Conservation (phyloP, 2,113 vertebrate genomes). For the Cyanocitta stelleri region DNA sequence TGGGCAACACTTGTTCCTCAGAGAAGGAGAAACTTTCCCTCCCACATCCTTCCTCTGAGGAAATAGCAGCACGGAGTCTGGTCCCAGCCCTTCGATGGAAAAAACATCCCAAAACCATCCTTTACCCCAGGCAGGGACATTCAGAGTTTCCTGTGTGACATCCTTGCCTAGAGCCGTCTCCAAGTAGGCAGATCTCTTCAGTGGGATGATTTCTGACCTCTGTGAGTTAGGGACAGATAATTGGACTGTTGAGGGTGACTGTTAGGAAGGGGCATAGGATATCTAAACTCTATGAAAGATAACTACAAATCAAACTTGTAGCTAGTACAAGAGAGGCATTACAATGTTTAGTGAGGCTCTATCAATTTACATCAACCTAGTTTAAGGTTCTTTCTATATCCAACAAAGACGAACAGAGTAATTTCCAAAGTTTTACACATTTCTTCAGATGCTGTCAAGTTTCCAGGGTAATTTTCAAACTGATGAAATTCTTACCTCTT, state of each 20-base stretch:
- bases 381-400: background rate
- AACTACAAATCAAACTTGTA: background rate
- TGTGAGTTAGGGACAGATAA: rapidly evolving
- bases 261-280: background rate
- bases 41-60: background rate
- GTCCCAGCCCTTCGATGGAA: background rate
- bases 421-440: background rate
- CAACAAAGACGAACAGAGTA: background rate
- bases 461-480: background rate
- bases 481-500: background rate
- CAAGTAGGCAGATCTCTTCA: background rate
- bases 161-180: background rate
- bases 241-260: background rate
- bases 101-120: background rate
- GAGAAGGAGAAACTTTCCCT: background rate
- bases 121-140: background rate
- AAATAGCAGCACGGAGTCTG: background rate
- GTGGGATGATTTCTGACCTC: background rate
- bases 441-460: background rate
- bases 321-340: background rate
- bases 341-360: background rate
- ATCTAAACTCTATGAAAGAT: background rate
- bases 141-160: background rate
- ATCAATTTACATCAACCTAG: background rate
- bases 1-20: background rate